Percentiles rank a stretch among this genome's conserved stretches.
Conservation (phyloP, 2,797 vertebrate genomes). For the Geotria australis region DNA sequence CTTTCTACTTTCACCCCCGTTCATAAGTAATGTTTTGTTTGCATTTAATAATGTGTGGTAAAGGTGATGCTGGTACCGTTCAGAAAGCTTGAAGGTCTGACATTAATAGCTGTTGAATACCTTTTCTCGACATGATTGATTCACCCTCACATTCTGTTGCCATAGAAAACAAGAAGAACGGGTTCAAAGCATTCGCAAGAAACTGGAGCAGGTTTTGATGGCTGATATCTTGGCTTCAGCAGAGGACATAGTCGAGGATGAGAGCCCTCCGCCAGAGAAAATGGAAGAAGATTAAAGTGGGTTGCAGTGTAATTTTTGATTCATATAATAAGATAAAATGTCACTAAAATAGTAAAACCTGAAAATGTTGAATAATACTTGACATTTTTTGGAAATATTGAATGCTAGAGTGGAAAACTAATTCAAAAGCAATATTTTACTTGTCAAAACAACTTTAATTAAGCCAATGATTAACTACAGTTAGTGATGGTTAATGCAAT, state of each 20-base stretch:
- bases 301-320: not conserved
- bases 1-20: too few species aligned
- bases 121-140: not conserved
- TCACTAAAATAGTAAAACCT: not conserved
- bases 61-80: not conserved
- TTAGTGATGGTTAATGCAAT: not conserved
- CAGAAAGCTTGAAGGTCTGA: not conserved
- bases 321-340: not conserved
- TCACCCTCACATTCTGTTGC: constrained; percentile 1
- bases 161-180: constrained; percentile 40
- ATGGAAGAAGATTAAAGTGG: not conserved
- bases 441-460: too few species aligned
- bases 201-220: constrained; percentile 37
- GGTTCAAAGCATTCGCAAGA: constrained; percentile 33
- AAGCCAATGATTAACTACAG: too few species aligned
- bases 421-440: not conserved
- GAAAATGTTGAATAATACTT: not conserved
- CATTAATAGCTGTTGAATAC: not conserved
- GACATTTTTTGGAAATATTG: not conserved
- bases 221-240: constrained; percentile 32
- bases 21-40: too few species aligned
- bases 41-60: too few species aligned
- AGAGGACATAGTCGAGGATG: constrained; percentile 13
- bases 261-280: not conserved
- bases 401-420: not conserved